These are phyloP conservation scores for Drosophila nigritarsus DNA, from an alignment of 2,888 invertebrate species.

Conservation along the genomic window DNA sequence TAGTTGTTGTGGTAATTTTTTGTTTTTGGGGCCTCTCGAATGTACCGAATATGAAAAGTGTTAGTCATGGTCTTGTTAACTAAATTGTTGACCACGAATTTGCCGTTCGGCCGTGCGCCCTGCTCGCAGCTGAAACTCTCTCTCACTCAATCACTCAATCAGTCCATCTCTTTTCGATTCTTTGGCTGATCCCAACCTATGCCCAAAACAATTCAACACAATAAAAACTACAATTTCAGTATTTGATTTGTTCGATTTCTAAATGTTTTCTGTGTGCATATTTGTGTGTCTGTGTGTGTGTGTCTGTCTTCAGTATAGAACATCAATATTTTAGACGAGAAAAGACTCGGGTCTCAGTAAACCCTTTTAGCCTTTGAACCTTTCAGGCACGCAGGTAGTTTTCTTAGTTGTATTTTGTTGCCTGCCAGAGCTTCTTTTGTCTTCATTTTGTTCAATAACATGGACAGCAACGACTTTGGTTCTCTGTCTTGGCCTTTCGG, in stretches of 20 bases:
- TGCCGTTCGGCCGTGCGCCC: conserved; percentile 38
- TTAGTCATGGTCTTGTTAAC: conserved; percentile 82
- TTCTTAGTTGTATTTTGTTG: conserved; percentile 1
- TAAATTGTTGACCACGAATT: conserved; percentile 78
- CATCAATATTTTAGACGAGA: conserved; percentile 57
- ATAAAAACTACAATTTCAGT: conserved; percentile 46
- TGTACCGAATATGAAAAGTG: conserved; percentile 65
- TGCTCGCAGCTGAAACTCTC: conserved; percentile 4
- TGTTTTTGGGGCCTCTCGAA: conserved; percentile 56
- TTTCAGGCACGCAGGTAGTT: conserved; percentile 68
- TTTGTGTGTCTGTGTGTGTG: conserved; percentile 17
- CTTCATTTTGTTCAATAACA: conserved; percentile 45
- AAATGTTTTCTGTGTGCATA: conserved; percentile 22
- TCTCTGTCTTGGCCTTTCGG: not conserved
- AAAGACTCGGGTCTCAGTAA: conserved; percentile 10
- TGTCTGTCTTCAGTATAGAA: conserved; percentile 25
- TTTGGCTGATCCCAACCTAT: conserved; percentile 28
- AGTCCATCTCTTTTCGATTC: conserved; percentile 9
- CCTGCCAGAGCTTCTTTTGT: conserved; percentile 55
- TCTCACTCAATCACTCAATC: not conserved
- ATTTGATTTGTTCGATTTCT: conserved; percentile 70
- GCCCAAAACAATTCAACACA: conserved; percentile 37
- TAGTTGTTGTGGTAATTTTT: conserved; percentile 29
- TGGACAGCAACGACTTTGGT: conserved; percentile 2
- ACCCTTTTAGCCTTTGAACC: conserved; percentile 81